Evolutionary conservation across 2,888 invertebrate genomes (phyloP).

Genomic region (Cheilosia grossa): DNA sequence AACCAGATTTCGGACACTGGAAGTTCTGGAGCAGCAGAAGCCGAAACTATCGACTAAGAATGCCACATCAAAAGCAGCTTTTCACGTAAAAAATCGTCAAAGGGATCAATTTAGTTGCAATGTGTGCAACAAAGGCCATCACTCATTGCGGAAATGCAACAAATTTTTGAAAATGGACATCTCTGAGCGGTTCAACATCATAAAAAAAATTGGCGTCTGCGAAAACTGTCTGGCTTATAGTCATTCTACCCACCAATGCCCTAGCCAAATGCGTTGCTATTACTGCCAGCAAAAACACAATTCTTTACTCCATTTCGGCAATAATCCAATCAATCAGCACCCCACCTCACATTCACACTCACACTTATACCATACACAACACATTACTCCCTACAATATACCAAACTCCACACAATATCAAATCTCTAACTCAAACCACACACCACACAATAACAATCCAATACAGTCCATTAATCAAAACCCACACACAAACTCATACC

Average conservation of each 20-base stretch:
- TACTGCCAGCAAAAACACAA: slow-evolving; percentile 18
- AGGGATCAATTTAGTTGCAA: slow-evolving; percentile 9
- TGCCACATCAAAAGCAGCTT: slow-evolving; percentile 3
- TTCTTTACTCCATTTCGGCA: slow-evolving; percentile 17
- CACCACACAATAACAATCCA: slow-evolving; percentile 7
- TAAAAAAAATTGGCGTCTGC: slow-evolving; percentile 4
- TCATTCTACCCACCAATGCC: slow-evolving; percentile 22
- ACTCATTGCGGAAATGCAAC: slow-evolving; percentile 16
- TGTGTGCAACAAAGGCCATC: slow-evolving; percentile 15
- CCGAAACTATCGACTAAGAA: not conserved
- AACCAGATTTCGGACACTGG: slow-evolving; percentile 11
- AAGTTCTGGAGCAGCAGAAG: slow-evolving; percentile 1
- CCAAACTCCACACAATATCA: too few species aligned
- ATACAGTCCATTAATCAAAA: slow-evolving; percentile 17
- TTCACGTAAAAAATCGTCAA: not conserved
- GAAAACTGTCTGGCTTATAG: slow-evolving; percentile 30
- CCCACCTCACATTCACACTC: too few species aligned
- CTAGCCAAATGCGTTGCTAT: slow-evolving; percentile 13
- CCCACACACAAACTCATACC: slow-evolving; percentile 16
- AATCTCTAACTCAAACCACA: slow-evolving; percentile 8
- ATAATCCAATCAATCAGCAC: slow-evolving; percentile 11
- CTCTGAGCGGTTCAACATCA: not conserved
- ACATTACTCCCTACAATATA: too few species aligned
- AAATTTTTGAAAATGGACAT: slow-evolving; percentile 26
- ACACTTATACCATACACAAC: too few species aligned